Evolutionary conservation across 2,888 invertebrate genomes (phyloP).

Genomic region (Cylindroiulus punctatus): DNA sequence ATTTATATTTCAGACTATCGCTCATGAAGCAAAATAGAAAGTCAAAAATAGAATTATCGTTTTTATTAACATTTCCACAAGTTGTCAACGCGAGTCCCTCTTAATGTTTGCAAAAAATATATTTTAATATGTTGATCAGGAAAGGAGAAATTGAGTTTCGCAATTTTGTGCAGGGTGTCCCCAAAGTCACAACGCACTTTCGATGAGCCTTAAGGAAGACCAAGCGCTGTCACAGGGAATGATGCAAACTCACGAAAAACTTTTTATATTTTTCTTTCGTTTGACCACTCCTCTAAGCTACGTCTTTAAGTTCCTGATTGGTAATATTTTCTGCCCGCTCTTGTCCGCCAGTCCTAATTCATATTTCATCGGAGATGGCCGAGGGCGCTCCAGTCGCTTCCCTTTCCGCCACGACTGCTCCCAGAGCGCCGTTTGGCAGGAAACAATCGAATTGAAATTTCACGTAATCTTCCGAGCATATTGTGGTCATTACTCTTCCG

Average conservation of each 20-base stretch:
- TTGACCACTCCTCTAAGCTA: background rate
- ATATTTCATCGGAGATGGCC: background rate
- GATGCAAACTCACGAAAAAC: background rate
- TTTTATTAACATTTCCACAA: too few species aligned
- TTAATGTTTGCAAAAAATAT: too few species aligned
- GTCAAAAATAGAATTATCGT: too few species aligned
- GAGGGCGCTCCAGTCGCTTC: conserved; percentile 9
- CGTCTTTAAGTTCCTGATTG: conserved; percentile 2
- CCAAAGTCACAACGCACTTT: too few species aligned
- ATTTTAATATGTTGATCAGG: too few species aligned
- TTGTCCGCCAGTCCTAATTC: background rate
- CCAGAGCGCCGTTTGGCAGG: background rate
- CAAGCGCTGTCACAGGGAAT: background rate
- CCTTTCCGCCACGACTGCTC: background rate
- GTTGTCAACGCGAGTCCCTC: too few species aligned
- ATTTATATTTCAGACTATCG: too few species aligned
- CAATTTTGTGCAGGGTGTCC: too few species aligned
- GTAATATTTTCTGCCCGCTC: background rate
- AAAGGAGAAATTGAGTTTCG: too few species aligned
- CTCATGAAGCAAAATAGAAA: too few species aligned
- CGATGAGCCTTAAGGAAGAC: too few species aligned
- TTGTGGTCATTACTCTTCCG: conserved; percentile 10
- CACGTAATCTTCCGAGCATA: background rate
- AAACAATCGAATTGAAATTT: conserved; percentile 39
- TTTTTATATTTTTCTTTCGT: background rate